Evolutionary conservation across 1,140 invertebrate species (phyloP).

Genomic region (Papilio polyxenes): DNA sequence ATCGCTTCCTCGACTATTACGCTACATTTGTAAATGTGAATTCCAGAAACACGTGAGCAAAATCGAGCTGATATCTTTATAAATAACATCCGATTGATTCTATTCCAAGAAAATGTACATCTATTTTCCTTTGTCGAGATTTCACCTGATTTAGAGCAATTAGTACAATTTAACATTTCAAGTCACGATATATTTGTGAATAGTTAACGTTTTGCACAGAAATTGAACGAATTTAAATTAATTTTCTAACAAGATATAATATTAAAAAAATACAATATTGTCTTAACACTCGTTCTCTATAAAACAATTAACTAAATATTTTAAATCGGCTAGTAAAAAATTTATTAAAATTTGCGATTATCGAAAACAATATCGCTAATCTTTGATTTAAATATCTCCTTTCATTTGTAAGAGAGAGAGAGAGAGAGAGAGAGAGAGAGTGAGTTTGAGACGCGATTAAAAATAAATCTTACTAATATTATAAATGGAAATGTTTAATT

Average conservation of each 20-base stretch:
- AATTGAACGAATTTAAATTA: background rate
- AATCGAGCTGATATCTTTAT: constrained; percentile 24
- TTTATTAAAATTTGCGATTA: no score
- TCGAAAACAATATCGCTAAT: no score
- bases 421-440: no score
- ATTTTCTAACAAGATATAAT: background rate
- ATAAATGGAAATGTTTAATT: no score
- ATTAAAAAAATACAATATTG: no score
- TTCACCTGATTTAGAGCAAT: constrained; percentile 8
- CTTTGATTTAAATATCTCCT: no score
- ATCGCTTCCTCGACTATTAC: no score
- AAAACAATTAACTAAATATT: no score
- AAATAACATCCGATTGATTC: constrained; percentile 26
- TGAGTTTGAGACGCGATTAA: constrained; percentile 12
- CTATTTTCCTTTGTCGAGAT: constrained; percentile 5
- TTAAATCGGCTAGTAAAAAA: no score
- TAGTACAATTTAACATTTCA: constrained; percentile 14
- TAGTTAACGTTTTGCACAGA: background rate
- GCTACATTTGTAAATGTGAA: constrained; percentile 20
- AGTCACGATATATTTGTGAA: background rate
- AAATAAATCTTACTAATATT: constrained; percentile 3
- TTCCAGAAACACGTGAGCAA: background rate
- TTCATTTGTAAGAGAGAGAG: no score
- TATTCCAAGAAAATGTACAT: constrained; percentile 18
- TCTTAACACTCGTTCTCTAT: no score